Conservation (phyloP, 2,113 vertebrate species). For the Stomatorhinus ivindoensis region DNA sequence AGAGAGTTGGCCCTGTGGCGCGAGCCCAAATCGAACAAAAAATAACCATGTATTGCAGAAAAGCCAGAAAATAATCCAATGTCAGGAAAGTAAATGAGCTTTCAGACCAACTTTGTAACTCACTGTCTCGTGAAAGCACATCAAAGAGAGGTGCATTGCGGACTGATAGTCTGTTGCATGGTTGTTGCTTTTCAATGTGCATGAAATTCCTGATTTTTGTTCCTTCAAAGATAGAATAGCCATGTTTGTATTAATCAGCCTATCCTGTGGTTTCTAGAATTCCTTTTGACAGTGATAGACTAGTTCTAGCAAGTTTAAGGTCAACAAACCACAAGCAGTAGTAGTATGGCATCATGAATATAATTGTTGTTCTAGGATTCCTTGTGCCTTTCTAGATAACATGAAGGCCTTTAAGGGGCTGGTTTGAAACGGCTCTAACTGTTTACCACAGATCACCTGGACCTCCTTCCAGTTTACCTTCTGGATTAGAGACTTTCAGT, state of each 20-base stretch:
- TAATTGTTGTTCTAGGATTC: background rate
- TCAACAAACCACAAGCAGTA: background rate
- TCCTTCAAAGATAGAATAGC: background rate
- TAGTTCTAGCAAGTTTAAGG: background rate
- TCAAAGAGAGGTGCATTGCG: background rate
- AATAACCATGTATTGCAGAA: background rate
- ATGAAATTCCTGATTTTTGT: background rate
- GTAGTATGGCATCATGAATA: background rate
- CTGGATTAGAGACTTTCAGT: background rate
- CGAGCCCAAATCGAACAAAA: background rate
- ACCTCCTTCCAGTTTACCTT: too few relatives aligned
- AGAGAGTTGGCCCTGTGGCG: background rate
- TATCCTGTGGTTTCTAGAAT: background rate
- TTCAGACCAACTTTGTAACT: background rate
- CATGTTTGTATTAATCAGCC: background rate
- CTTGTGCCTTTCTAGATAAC: background rate
- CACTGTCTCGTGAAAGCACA: background rate
- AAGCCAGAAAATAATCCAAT: background rate
- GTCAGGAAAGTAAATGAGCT: background rate
- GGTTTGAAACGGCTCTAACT: too few relatives aligned
- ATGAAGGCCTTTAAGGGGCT: too few relatives aligned
- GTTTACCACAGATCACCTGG: too few relatives aligned
- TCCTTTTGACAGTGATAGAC: background rate
- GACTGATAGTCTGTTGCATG: background rate
- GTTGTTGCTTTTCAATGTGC: background rate